These are phyloP conservation scores for Garrulus glandarius DNA, from an alignment of 2,797 vertebrate genomes.

Conservation along the genomic window DNA sequence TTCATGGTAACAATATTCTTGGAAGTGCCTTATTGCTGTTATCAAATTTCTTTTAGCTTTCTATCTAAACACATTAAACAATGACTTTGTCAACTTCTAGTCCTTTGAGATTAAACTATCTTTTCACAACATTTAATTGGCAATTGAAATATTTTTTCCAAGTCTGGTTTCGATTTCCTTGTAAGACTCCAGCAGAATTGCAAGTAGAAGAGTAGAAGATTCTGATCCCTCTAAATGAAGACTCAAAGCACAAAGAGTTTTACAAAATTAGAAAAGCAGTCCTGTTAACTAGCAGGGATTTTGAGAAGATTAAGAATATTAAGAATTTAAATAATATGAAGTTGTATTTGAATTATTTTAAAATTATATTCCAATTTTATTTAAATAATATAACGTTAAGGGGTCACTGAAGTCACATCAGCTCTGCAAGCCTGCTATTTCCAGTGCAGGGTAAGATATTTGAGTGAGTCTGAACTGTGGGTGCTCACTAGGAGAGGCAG, in stretches of 20 bases:
- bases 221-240: conserved; percentile 12
- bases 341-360: not conserved
- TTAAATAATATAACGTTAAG: not conserved
- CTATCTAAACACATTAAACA: conserved; percentile 64
- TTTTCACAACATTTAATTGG: conserved; percentile 57
- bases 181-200: conserved; percentile 10
- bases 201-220: conserved; percentile 22
- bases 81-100: conserved; percentile 68
- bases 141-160: conserved; percentile 44
- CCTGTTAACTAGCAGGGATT: not conserved
- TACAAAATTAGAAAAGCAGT: not conserved
- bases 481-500: not conserved
- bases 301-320: not conserved
- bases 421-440: not conserved
- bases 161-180: conserved; percentile 36
- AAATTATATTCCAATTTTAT: not conserved
- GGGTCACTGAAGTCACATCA: not conserved
- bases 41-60: conserved; percentile 66
- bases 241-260: not conserved
- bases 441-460: no score
- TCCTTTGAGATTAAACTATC: conserved; percentile 58
- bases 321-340: not conserved
- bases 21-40: conserved; percentile 53
- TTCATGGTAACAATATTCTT: conserved; percentile 57
- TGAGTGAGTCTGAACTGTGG: not conserved